Evolutionary conservation across 1,140 invertebrate genomes (phyloP).

Genomic region (Tetramorium alpestre): DNA sequence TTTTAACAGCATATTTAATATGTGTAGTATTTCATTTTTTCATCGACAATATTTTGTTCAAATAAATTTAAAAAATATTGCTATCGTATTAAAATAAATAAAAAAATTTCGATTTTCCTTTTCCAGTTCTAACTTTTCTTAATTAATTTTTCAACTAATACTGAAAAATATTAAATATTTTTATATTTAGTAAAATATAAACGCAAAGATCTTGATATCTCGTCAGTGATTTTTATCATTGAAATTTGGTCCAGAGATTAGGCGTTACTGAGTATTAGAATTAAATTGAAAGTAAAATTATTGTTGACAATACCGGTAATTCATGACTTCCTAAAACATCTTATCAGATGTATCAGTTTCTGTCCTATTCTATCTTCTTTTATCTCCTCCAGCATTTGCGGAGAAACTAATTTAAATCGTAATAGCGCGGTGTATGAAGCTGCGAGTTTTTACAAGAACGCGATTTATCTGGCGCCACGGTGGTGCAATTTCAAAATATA

Average conservation of each 20-base stretch:
- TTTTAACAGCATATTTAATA: not conserved
- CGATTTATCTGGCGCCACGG: conserved; percentile 65
- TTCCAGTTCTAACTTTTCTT: not conserved
- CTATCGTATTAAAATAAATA: not conserved
- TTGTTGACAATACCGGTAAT: not conserved
- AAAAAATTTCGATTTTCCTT: not conserved
- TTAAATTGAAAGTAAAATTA: conserved; percentile 2
- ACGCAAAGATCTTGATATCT: not conserved
- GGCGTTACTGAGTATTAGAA: not conserved
- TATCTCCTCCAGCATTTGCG: not conserved
- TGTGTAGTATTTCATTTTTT: not conserved
- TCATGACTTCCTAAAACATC: not conserved
- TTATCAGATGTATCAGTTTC: not conserved
- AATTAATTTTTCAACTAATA: conserved; percentile 1
- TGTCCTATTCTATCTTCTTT: conserved; percentile 7
- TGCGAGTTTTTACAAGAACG: conserved; percentile 65
- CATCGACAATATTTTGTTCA: not conserved
- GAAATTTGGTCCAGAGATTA: not conserved
- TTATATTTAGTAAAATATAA: not conserved
- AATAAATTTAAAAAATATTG: not conserved
- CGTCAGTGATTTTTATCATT: not conserved
- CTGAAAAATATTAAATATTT: not conserved
- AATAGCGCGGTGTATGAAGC: conserved; percentile 58
- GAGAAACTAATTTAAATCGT: conserved; percentile 74
- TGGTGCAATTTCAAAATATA: conserved; percentile 68